Conservation (phyloP, 2,113 vertebrate species). For the Grallaria varia region DNA sequence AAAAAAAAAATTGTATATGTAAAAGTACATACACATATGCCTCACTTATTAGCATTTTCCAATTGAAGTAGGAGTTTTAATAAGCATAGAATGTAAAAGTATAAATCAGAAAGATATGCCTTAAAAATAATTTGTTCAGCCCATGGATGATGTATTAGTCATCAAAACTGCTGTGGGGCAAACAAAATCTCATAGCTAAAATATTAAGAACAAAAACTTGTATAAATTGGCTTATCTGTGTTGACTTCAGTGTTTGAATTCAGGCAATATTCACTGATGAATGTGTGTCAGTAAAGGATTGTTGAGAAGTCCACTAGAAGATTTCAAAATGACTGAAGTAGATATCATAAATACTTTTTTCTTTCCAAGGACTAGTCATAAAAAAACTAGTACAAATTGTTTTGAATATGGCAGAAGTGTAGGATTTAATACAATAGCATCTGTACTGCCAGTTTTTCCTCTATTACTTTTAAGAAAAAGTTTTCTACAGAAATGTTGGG, state of each 20-base stretch:
- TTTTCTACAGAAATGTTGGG: background rate
- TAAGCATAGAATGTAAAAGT: background rate
- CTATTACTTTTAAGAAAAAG: background rate
- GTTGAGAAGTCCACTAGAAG: background rate
- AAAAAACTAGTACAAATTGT: background rate
- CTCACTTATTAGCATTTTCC: background rate
- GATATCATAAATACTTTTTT: background rate
- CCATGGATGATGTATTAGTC: background rate
- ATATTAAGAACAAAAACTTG: background rate
- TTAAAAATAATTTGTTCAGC: background rate
- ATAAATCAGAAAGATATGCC: background rate
- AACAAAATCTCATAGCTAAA: background rate
- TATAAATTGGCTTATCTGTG: background rate
- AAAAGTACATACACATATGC: background rate
- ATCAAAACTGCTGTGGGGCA: background rate
- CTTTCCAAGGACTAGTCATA: background rate
- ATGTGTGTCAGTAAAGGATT: background rate
- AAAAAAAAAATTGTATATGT: background rate
- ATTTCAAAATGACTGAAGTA: background rate
- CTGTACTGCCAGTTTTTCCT: background rate
- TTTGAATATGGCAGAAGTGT: background rate
- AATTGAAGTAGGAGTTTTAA: background rate
- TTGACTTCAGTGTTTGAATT: background rate
- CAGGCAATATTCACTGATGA: background rate
- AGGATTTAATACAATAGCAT: background rate